Base-by-base conservation (phyloP, 2,888 invertebrate species). In the Hemicrepidius hirtus region DNA sequence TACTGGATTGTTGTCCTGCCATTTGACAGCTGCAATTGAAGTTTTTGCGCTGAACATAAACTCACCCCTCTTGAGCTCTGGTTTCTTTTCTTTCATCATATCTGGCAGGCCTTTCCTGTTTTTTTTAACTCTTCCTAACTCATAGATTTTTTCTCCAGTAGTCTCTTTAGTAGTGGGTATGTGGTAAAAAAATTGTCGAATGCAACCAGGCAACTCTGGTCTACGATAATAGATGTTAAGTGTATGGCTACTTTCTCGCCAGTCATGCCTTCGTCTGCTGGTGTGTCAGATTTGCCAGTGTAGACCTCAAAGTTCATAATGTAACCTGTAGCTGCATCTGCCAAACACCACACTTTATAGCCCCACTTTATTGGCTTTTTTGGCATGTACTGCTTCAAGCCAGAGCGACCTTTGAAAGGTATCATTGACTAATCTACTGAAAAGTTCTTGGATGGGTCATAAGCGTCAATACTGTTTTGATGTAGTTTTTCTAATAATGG, bases 91-190 rank as follows among this genome's bases (percentile, higher is more conserved):
- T 24, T 24, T 24, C 24, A 24, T 24, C 24, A 24, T 24, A 24
- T 77, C 4, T 9, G 46, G 46, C 16, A 46, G 20, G 1, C 46
- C 46, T 5, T 50, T 50, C 24, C 50, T 10, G 24, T 50, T 50
- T 4, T 12, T 0, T 5, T 21, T 50, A 3, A 50, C 50, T 0
- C 24, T 50, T 2, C 24, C 50, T 24, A 24, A 3, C 24, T 2
- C 24, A 24, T 24, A 24, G 24, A 24, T 0, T n/a, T 21, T 4
- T 24, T 24, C n/a, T 50, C 12, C 3, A 7, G 16, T 6, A 49
- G 12, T 24, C 24, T 0, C n/a, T 12, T 0, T 24, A 21, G 12
- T 0, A 50, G 50, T 3, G 0, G 3, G 5, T 7, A 0, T 21
- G 24, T 21, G 20, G 50, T 10, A 12, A 50, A 50, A 9, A 50